Evolutionary conservation across 2,888 invertebrate genomes (phyloP), one percentile per base, ranked within the genome.

Genomic region (Drosophila barbarae): DNA sequence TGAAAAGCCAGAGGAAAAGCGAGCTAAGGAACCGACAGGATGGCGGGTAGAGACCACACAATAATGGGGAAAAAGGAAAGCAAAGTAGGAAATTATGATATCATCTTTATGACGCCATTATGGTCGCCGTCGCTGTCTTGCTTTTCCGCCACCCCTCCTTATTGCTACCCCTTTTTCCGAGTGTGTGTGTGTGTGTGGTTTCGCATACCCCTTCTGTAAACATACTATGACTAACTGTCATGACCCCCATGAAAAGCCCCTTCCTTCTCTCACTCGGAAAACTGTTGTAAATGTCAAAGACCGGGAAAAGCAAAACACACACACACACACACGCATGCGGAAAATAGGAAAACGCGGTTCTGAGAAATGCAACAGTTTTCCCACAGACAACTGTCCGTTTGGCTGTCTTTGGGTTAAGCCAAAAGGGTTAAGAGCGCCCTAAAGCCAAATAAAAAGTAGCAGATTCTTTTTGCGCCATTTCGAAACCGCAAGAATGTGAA

Each of bases 101-200:
- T 77, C 77, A 77, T 77, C 81, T 77, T 77, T 77, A 77, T 77
- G 77, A 84, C 84, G 84, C 77, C 77, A 77, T 77, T 84, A 83
- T 74, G 76, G 78, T 75, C 50, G 69, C 64, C 72, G 51, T 63
- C 64, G 60, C 36, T 59, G 60, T 59, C 59, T 59, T 59, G 58
- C 59, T 58, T 58, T 58, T 18, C 30, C 59, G 15, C 57, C 41
- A 32, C 13, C 18, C 23, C 54, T 26, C 36, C 15, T 12, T 35
- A 26, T 39, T 59, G 15, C 34, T 21, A 35, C 41, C 41, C 49
- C 72, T 70, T 52, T 57, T 55, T 42, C 52, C 36, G n/a, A 23
- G 18, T 26, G 47, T 23, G 15, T 56, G 60, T 35, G 50, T 51
- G 44, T 60, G 47, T 49, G 46, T 55, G 51, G 36, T 32, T 53